A percentile compares a stretch with the other conserved stretches of the same genome.
Evolutionary conservation across 2,113 vertebrate genomes (phyloP).

Genomic region (Takifugu flavidus): DNA sequence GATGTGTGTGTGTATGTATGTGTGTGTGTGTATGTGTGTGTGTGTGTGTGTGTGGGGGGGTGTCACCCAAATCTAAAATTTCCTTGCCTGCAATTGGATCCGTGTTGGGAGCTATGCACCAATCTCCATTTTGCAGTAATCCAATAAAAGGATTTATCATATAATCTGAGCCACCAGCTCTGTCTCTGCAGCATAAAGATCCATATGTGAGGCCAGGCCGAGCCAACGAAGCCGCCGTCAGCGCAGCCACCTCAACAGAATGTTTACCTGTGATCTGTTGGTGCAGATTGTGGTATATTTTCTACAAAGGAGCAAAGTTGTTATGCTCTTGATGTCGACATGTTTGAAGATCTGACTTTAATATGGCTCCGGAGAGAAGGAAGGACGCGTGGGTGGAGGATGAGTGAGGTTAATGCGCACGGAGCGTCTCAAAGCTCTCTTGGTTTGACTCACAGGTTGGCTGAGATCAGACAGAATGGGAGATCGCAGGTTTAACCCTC

Average conservation of each 20-base stretch:
- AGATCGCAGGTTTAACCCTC: constrained; percentile 60
- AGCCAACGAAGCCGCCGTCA: too few relatives aligned
- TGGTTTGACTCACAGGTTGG: constrained; percentile 47
- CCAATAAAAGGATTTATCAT: too few relatives aligned
- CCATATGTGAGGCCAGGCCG: too few relatives aligned
- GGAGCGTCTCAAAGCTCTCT: constrained; percentile 57
- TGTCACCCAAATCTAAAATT: neutral
- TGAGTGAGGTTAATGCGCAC: constrained; percentile 56
- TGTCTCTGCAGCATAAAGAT: too few relatives aligned
- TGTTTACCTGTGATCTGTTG: neutral
- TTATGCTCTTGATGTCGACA: constrained; percentile 37
- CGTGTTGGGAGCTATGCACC: constrained; percentile 5
- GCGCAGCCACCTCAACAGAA: neutral
- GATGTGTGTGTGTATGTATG: neutral
- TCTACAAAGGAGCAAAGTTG: constrained; percentile 25
- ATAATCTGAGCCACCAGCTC: too few relatives aligned
- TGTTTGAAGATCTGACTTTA: constrained; percentile 41
- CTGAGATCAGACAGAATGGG: constrained; percentile 65
- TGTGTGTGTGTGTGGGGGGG: neutral
- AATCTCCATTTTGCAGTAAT: too few relatives aligned
- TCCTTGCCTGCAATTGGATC: neutral
- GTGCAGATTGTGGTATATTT: constrained; percentile 17
- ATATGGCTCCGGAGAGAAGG: constrained; percentile 32
- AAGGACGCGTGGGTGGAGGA: constrained; percentile 43
- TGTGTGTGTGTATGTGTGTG: too few relatives aligned